Conservation (phyloP, 2,113 vertebrate species). For the Microcebus lehilahytsara region DNA sequence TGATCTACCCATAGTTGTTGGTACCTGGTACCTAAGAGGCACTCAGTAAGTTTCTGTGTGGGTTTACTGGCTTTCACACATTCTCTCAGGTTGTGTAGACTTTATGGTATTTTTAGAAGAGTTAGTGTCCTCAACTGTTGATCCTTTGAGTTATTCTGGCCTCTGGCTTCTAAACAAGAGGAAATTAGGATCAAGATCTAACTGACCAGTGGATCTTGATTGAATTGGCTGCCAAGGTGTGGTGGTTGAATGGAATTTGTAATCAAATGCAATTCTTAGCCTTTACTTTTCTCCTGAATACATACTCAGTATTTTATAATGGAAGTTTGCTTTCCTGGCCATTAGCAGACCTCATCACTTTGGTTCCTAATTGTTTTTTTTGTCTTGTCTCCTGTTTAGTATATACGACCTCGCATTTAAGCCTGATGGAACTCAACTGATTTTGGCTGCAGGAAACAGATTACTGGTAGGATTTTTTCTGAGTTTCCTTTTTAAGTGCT, state of each 20-base stretch:
- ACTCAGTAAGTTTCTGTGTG: not conserved
- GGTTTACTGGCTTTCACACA: not conserved
- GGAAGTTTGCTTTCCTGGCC: slow-evolving; percentile 57
- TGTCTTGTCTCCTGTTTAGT: slow-evolving; percentile 81
- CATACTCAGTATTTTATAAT: slow-evolving; percentile 37
- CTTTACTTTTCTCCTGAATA: slow-evolving; percentile 10
- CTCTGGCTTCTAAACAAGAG: not conserved
- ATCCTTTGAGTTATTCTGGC: slow-evolving; percentile 6
- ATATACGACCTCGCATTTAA: slow-evolving; percentile 98
- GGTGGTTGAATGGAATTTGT: slow-evolving; percentile 56
- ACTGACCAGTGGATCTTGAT: not conserved
- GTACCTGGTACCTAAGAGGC: not conserved
- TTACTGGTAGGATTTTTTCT: slow-evolving; percentile 90
- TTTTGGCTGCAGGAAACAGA: slow-evolving; percentile 95
- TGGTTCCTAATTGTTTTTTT: slow-evolving; percentile 59
- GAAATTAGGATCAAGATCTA: not conserved
- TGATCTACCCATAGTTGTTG: not conserved
- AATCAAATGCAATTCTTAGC: slow-evolving; percentile 36
- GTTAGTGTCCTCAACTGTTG: not conserved
- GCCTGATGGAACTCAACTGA: slow-evolving; percentile 96
- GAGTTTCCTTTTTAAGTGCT: slow-evolving; percentile 59
- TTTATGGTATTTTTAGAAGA: not conserved
- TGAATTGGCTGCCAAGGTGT: slow-evolving; percentile 33
- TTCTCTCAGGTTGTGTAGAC: not conserved
- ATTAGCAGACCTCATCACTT: slow-evolving; percentile 52